Evolutionary conservation across 2,888 invertebrate genomes (phyloP).

Genomic region (Lasioglossum vierecki): DNA sequence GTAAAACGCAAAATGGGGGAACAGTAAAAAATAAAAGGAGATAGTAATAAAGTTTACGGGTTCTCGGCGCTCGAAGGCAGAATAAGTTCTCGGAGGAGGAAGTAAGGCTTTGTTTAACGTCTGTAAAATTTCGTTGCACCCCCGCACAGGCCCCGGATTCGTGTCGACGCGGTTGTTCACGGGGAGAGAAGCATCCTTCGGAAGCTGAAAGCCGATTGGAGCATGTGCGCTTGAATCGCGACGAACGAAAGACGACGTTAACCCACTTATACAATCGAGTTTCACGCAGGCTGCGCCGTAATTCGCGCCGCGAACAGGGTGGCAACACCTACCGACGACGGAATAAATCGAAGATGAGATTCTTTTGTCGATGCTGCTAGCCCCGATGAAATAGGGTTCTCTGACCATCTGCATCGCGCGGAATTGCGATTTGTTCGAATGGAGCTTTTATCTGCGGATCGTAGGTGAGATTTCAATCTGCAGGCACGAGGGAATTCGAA

Average conservation of each 20-base stretch:
- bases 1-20: not conserved
- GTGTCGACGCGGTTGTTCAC: not conserved
- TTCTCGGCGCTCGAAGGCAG: not conserved
- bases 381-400: not conserved
- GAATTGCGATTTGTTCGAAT: not conserved
- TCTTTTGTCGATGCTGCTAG: not conserved
- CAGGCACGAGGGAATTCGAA: not conserved
- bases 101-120: not conserved
- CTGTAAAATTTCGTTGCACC: not conserved
- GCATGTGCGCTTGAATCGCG: constrained; percentile 18
- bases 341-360: constrained; percentile 15
- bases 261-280: constrained; percentile 31
- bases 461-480: too few relatives aligned
- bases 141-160: not conserved
- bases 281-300: constrained; percentile 17
- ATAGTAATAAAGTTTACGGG: not conserved
- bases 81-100: not conserved
- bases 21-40: not conserved
- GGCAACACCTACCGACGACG: not conserved
- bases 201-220: constrained; percentile 33
- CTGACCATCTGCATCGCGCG: not conserved
- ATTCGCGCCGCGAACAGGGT: constrained; percentile 11
- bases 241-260: constrained; percentile 19
- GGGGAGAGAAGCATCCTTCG: constrained; percentile 18
- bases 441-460: too few relatives aligned